Evolutionary conservation across 2,113 vertebrate genomes (phyloP).

Genomic region (Climacteris rufus): DNA sequence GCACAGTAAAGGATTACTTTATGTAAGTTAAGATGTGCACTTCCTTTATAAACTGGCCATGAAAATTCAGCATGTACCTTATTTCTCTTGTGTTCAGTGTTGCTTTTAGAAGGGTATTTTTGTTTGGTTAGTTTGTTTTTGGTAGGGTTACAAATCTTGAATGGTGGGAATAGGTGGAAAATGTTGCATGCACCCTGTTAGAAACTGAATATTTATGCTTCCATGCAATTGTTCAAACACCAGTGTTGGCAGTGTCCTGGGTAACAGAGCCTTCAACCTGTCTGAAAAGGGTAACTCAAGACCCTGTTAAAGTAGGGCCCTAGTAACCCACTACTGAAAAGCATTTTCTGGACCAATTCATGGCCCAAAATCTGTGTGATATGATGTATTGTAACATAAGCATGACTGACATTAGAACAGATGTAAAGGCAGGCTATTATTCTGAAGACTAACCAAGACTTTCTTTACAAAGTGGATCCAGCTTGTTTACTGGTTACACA

Average conservation of each 20-base stretch:
- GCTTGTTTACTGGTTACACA: neutral
- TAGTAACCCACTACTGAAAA: neutral
- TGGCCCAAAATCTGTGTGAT: neutral
- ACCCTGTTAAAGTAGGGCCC: neutral
- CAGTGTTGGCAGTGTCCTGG: neutral
- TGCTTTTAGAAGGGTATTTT: neutral
- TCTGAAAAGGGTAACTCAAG: neutral
- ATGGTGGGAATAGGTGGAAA: neutral
- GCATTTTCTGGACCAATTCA: neutral
- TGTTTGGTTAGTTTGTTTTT: neutral
- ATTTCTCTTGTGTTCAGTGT: neutral
- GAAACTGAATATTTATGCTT: neutral
- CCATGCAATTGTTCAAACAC: neutral
- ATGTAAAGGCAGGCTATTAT: neutral
- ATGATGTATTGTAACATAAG: neutral
- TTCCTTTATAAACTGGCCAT: neutral
- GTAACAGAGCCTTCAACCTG: neutral
- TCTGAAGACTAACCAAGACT: neutral
- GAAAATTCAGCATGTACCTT: neutral
- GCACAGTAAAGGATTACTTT: neutral
- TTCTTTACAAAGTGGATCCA: neutral
- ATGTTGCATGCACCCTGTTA: neutral
- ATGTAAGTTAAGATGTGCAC: neutral
- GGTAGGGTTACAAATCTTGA: neutral
- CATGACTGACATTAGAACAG: neutral